These are phyloP conservation scores for Pangasianodon hypophthalmus DNA, from an alignment of 2,113 vertebrate species.

Conservation along the genomic window DNA sequence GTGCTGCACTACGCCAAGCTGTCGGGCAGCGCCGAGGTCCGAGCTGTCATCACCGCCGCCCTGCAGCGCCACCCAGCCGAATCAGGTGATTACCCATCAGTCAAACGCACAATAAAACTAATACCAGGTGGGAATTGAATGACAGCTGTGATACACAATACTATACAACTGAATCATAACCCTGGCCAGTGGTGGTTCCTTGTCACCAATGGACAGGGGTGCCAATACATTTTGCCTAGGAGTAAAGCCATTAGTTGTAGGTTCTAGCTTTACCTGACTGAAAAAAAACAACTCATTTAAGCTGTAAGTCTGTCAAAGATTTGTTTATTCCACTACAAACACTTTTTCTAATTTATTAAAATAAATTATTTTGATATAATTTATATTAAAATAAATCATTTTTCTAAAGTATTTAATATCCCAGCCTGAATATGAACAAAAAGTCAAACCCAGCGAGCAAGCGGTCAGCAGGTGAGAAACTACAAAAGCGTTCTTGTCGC, in stretches of 20 bases:
- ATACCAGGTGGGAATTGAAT: not conserved
- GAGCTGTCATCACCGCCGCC: conserved; percentile 69
- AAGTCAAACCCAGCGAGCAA: not conserved
- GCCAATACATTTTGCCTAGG: not conserved
- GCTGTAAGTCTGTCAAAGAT: not conserved
- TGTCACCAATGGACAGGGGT: not conserved
- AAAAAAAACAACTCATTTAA: not conserved
- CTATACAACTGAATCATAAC: not conserved
- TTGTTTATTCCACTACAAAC: not conserved
- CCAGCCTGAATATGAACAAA: not conserved
- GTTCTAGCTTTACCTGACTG: not conserved
- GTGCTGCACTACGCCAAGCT: conserved; percentile 83
- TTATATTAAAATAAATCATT: not conserved
- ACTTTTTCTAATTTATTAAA: no score
- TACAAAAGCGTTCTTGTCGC: not conserved
- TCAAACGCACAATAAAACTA: not conserved
- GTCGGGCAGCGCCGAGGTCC: conserved; percentile 79
- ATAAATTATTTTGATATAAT: no score
- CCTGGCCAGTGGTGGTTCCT: not conserved
- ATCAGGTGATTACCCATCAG: conserved; percentile 74
- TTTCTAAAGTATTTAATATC: not conserved
- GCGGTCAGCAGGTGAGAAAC: not conserved
- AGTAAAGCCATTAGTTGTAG: not conserved
- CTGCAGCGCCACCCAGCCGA: conserved; percentile 77
- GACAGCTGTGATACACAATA: not conserved